Evolutionary conservation across 2,888 invertebrate species (phyloP), one percentile per base, ranked within the genome.

Genomic region (Eurois occulta): DNA sequence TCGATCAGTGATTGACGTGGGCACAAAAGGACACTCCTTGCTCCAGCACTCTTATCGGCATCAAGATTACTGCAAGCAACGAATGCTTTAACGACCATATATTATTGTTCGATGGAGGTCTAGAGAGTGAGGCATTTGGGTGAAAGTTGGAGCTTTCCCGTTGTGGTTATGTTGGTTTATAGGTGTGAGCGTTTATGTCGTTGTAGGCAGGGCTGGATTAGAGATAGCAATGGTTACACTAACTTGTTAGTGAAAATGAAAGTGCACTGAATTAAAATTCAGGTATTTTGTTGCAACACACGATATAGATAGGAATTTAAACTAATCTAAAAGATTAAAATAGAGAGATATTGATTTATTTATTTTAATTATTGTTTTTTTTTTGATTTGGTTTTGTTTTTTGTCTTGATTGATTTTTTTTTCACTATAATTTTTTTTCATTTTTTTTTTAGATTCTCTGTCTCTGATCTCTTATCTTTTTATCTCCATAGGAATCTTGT

Each of bases 1-100:
- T 93, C 91, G 89, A 92, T 93, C 91, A 93, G 89, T 91, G 94
- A 94, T 94, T 92, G 93, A 94, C 92, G 92, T 87, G 82, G 77
- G 81, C 81, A 94, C 93, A 94, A 94, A 92, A 83, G 90, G 90
- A 92, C 93, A 93, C 94, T 92, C 94, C 92, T 92, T 90, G 81
- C 87, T 88, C 85, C 85, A 84, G 89, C 83, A 75, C 82, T 86
- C 88, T 94, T 93, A 93, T 94, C 93, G 80, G 48, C 74, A 94
- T 94, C 93, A 91, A 93, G 94, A 94, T 94, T 84, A 85, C 72
- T 69, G 62, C 66, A 70, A 80, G 67, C 77, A 85, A 79, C 85
- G 80, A 81, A 80, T 75, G 79, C 75, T 77, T 77, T 73, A 85
- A 87, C 78, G 69, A 80, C 85, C 81, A 84, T 58, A 48, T 72